A percentile compares a stretch with the other conserved stretches of the same genome.
Conservation (phyloP, 2,797 vertebrate genomes). For the Mormyrus hasselquistii region DNA sequence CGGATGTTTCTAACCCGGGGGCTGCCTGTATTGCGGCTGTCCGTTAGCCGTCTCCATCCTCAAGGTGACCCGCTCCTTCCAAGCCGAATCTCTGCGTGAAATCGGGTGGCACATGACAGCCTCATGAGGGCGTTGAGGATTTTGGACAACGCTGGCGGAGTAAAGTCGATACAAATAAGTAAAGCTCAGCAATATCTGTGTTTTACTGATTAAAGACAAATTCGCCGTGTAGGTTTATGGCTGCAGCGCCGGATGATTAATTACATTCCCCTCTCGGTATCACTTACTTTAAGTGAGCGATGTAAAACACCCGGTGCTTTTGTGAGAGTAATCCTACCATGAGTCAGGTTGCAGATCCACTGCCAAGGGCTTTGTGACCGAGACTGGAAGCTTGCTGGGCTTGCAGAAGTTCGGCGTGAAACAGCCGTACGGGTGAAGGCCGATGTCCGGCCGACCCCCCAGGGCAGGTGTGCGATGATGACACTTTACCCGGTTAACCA, state of each 20-base stretch:
- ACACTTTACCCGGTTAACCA: neutral
- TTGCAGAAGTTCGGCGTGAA: neutral
- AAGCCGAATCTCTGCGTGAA: neutral
- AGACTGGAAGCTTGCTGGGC: neutral
- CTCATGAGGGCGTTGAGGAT: neutral
- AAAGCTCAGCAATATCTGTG: neutral
- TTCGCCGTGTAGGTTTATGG: neutral
- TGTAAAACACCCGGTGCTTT: neutral
- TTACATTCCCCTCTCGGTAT: neutral
- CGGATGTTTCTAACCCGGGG: neutral
- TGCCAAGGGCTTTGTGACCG: neutral
- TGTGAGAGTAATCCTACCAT: neutral
- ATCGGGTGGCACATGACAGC: neutral
- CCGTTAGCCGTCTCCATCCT: neutral
- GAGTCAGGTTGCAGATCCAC: neutral
- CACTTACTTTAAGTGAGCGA: conserved; percentile 8
- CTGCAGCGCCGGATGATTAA: neutral
- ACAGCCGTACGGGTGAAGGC: neutral
- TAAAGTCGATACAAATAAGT: neutral
- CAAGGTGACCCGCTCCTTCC: neutral
- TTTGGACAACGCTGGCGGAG: neutral
- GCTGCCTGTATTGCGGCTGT: neutral
- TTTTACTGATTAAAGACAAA: conserved; percentile 5
- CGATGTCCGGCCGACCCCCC: neutral
- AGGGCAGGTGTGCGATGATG: neutral